phyloP scores from a whole-genome alignment of 2,797 vertebrate genomes.

The Carcharodon carcharias region DNA sequence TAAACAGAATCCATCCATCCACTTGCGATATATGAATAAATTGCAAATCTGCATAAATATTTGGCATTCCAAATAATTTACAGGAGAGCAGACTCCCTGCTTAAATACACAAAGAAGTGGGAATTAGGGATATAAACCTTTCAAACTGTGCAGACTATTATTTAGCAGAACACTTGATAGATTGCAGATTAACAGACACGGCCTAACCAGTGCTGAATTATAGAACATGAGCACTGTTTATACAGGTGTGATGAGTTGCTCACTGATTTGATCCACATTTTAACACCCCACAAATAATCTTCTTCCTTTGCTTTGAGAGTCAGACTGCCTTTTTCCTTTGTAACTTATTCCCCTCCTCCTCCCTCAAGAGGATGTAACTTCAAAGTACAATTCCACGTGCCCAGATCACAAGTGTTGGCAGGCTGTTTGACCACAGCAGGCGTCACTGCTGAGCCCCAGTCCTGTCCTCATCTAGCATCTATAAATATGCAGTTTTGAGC shows the following conservation, averaged over 20 bases:
- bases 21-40: neutral
- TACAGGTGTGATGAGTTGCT: neutral
- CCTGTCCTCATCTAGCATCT: too few relatives aligned
- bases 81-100: neutral
- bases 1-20: neutral
- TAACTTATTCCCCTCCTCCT: neutral
- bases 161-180: neutral
- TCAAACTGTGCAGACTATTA: neutral
- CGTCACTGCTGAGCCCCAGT: too few relatives aligned
- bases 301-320: neutral
- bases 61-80: neutral
- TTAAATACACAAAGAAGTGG: neutral
- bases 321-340: neutral
- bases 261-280: neutral
- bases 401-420: too few relatives aligned
- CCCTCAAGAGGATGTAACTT: neutral
- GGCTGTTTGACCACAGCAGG: too few relatives aligned
- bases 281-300: neutral
- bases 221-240: neutral
- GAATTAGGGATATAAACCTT: constrained; percentile 2
- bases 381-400: neutral
- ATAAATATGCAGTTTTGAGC: too few relatives aligned
- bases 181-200: neutral
- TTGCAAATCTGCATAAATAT: neutral
- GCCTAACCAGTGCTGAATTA: neutral